A percentile compares a stretch with the other conserved stretches of the same genome.
phyloP scores from a whole-genome alignment of 1,140 invertebrate species.

The Aphelinus atriplicis region DNA sequence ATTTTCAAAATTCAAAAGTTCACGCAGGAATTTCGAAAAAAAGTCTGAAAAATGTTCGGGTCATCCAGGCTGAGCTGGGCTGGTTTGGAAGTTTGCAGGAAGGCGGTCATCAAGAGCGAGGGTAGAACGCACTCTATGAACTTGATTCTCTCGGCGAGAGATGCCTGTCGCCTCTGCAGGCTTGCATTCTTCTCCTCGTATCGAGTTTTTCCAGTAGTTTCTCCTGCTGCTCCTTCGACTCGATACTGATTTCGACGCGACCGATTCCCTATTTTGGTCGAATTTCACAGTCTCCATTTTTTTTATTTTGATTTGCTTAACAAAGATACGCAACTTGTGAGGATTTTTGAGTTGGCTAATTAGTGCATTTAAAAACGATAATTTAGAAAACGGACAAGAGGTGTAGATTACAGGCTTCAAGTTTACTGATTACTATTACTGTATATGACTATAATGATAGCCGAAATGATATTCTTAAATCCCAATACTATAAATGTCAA shows the following conservation, averaged over 20 bases:
- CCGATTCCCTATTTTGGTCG: neutral
- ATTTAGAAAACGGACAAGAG: neutral
- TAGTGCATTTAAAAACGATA: neutral
- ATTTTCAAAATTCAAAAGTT: too few species aligned
- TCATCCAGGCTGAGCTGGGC: too few species aligned
- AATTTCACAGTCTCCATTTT: neutral
- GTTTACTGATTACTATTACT: too few species aligned
- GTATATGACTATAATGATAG: too few species aligned
- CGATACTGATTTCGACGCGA: neutral
- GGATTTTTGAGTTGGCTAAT: too few species aligned
- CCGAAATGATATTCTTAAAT: too few species aligned
- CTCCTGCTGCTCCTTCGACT: conserved; percentile 10
- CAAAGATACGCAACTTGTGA: too few species aligned
- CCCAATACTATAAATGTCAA: too few species aligned
- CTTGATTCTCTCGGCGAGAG: conserved; percentile 47
- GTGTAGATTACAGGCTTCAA: too few species aligned
- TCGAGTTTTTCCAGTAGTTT: conserved; percentile 49
- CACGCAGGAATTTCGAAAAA: too few species aligned
- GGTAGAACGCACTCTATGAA: conserved; percentile 54
- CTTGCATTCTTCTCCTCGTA: conserved; percentile 52
- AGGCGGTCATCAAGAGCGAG: conserved; percentile 44
- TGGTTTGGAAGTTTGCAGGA: too few species aligned
- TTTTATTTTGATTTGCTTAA: neutral
- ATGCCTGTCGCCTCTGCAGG: conserved; percentile 47
- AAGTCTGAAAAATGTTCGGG: too few species aligned